These are phyloP conservation scores for Sebastes minor DNA, from an alignment of 2,797 vertebrate species.

Conservation along the genomic window DNA sequence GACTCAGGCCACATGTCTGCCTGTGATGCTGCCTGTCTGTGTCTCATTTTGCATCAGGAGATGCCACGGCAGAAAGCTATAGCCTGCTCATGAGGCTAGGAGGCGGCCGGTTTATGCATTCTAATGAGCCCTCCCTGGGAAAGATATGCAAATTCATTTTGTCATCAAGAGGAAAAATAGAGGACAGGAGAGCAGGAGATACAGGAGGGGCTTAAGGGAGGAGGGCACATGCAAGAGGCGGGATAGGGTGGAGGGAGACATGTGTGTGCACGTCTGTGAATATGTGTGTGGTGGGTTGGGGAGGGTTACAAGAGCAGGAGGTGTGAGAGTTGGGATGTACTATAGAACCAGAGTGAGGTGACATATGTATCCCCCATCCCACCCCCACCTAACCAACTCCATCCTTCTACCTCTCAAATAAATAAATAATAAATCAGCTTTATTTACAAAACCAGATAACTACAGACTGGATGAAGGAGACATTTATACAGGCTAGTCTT, in stretches of 20 bases:
- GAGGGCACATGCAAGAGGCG: constrained; percentile 64
- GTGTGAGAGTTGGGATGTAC: constrained; percentile 38
- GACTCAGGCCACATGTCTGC: constrained; percentile 75
- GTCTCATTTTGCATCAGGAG: constrained; percentile 73
- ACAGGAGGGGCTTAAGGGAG: constrained; percentile 72
- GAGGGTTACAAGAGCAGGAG: constrained; percentile 15
- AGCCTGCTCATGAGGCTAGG: constrained; percentile 64
- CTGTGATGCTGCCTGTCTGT: constrained; percentile 70
- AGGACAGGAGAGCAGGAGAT: constrained; percentile 79
- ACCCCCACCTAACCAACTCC: no score
- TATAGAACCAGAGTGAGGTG: constrained; percentile 37
- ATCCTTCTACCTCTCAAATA: background rate
- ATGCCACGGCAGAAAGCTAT: constrained; percentile 71
- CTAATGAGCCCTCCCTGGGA: constrained; percentile 77
- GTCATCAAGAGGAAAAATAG: constrained; percentile 80
- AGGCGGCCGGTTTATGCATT: constrained; percentile 77
- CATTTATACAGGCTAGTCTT: background rate
- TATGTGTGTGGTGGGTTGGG: constrained; percentile 1
- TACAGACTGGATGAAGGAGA: background rate
- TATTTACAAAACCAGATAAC: background rate
- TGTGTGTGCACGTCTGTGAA: constrained; percentile 31
- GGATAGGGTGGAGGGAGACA: constrained; percentile 61
- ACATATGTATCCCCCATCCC: constrained; percentile 47
- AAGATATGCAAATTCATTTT: constrained; percentile 83
- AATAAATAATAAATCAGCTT: background rate